phyloP scores from a whole-genome alignment of 2,113 vertebrate genomes.

The Cinclus mexicanus region DNA sequence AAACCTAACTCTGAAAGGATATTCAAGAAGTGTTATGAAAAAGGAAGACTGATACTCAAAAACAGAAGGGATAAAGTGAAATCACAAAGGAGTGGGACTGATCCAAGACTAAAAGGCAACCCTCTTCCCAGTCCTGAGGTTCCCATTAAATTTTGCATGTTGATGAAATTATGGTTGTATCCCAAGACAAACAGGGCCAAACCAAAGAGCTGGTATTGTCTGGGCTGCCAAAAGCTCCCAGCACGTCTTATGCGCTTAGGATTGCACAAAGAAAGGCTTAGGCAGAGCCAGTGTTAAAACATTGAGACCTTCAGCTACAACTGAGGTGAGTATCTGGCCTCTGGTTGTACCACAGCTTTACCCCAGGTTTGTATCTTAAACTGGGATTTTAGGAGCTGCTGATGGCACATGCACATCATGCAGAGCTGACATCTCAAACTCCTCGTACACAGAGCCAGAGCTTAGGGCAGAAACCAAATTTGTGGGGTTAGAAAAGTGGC shows the following conservation, averaged over 20 bases:
- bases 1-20: neutral
- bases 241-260: fast-evolving
- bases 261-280: fast-evolving
- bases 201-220: neutral
- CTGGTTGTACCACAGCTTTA: neutral
- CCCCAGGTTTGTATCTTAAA: neutral
- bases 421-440: neutral
- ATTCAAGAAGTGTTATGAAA: neutral
- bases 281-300: neutral
- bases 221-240: neutral
- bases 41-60: neutral
- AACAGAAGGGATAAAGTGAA: neutral
- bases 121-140: fast-evolving
- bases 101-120: neutral
- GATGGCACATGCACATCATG: fast-evolving
- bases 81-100: neutral
- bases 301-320: neutral
- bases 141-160: neutral
- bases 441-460: neutral
- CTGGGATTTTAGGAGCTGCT: neutral
- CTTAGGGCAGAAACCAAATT: neutral
- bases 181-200: neutral
- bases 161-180: neutral
- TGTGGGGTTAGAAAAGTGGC: neutral
- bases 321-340: neutral